Evolutionary conservation across 2,797 vertebrate species (phyloP).

Genomic region (Sebastes matsubarae): DNA sequence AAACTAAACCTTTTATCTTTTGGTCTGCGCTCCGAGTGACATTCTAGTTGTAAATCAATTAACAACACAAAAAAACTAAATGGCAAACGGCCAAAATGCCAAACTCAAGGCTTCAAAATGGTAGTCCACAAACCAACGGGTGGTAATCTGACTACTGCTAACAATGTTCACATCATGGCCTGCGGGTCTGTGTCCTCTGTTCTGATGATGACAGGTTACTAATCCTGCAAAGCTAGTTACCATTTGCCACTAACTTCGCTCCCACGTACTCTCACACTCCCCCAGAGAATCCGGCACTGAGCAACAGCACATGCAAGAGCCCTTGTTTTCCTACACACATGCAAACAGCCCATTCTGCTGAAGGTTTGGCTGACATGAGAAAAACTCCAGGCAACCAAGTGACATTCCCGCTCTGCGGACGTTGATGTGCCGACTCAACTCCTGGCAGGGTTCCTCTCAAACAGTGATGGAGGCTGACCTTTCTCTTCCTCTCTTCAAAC

Average conservation of each 20-base stretch:
- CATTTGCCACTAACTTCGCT: background rate
- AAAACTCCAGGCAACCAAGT: slow-evolving; percentile 20
- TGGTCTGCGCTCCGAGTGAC: too few relatives aligned
- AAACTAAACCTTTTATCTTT: too few relatives aligned
- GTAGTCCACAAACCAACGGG: too few relatives aligned
- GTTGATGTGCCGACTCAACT: slow-evolving; percentile 16
- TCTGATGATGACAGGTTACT: background rate
- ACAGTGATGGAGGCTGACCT: slow-evolving; percentile 61
- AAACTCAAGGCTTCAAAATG: too few relatives aligned
- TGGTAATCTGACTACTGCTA: too few relatives aligned
- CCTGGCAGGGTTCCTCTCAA: slow-evolving; percentile 46
- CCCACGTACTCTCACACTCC: background rate
- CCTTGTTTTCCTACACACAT: background rate
- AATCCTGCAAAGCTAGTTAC: background rate
- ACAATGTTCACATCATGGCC: too few relatives aligned
- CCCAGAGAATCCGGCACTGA: background rate
- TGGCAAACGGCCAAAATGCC: too few relatives aligned
- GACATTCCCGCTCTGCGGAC: slow-evolving; percentile 19
- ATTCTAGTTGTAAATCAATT: too few relatives aligned
- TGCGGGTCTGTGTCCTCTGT: too few relatives aligned
- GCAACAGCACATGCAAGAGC: background rate
- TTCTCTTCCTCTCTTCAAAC: slow-evolving; percentile 57
- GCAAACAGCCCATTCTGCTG: background rate
- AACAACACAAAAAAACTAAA: too few relatives aligned
- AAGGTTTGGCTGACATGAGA: background rate